phyloP scores from a whole-genome alignment of 2,888 invertebrate genomes.

The Lithophane ornitopus region DNA sequence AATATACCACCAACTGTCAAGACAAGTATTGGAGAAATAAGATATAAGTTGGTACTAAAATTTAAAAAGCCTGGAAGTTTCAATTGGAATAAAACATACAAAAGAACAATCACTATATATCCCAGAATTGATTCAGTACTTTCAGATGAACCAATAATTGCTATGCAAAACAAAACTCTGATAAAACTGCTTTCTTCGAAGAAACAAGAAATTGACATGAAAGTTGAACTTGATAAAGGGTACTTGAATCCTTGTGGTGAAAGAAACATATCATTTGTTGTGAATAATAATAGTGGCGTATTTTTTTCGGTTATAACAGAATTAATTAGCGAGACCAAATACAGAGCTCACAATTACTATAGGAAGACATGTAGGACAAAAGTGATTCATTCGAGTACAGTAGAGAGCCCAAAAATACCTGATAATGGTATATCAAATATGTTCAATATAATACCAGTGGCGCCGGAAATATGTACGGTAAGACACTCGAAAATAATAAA shows the following conservation, averaged over 20 bases:
- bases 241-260: slow-evolving; percentile 27
- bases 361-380: neutral
- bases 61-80: slow-evolving; percentile 27
- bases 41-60: slow-evolving; percentile 29
- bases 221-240: slow-evolving; percentile 36
- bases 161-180: slow-evolving; percentile 30
- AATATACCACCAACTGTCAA: slow-evolving; percentile 41
- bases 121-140: slow-evolving; percentile 21
- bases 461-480: slow-evolving; percentile 41
- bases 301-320: slow-evolving; percentile 31
- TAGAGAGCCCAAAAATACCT: slow-evolving; percentile 38
- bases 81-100: slow-evolving; percentile 7
- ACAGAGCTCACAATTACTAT: neutral
- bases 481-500: slow-evolving; percentile 45
- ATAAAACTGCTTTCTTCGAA: slow-evolving; percentile 25
- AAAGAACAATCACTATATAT: slow-evolving; percentile 17
- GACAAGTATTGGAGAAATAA: slow-evolving; percentile 28
- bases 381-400: slow-evolving; percentile 19
- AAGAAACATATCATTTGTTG: slow-evolving; percentile 34
- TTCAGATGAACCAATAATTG: neutral
- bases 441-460: slow-evolving; percentile 40
- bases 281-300: slow-evolving; percentile 39
- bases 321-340: slow-evolving; percentile 28
- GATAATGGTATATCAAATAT: slow-evolving; percentile 39
- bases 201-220: slow-evolving; percentile 26